Base-by-base conservation (phyloP, 2,797 vertebrate species). In the Cetoscarus ocellatus region DNA sequence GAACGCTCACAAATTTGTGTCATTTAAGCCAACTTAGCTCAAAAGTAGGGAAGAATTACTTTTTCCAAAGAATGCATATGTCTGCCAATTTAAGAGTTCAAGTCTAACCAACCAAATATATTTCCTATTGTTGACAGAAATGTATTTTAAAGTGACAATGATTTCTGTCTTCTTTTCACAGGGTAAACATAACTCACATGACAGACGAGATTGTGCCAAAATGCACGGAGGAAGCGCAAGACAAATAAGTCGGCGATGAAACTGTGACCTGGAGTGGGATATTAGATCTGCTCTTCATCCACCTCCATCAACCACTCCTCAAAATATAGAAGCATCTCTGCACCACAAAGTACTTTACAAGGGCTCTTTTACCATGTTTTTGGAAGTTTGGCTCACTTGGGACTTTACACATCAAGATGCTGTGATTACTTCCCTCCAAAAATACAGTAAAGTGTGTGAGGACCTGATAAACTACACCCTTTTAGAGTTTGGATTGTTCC, bases 131-230 rank as follows among this genome's bases (percentile, higher is more conserved):
- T 10, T 10, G 0, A 10, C 7, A 34, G 27, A 60, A 5, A 45
- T 39, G 34, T 50, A 48, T 12, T 67, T 53, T 19, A 61, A 36
- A 40, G 14, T 61, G 62, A 48, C 47, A 39, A 13, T 57, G 8
- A n/a, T 55, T 40, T 70, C 17, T 17, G 10, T 70, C 39, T 80
- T 48, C 70, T 19, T 78, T 39, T 65, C 52, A 40, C 82, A 93
- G 92, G 83, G 68, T 44, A 91, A 95, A 53, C 50, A 51, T 27
- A 51, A 27, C 8, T 51, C 50, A 6, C 50, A 51, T 19, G 92
- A 95, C 14, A 93, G 93, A 14, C 86, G 90, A 75, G 94, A 91
- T 83, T 96, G 94, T 88, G 91, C 95, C 78, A 97, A 96, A 87
- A 92, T 90, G 65, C 92, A 96, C 15, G 95, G 94, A 15, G 88